Conservation (phyloP, 2,113 vertebrate species). For the Macrotus californicus region DNA sequence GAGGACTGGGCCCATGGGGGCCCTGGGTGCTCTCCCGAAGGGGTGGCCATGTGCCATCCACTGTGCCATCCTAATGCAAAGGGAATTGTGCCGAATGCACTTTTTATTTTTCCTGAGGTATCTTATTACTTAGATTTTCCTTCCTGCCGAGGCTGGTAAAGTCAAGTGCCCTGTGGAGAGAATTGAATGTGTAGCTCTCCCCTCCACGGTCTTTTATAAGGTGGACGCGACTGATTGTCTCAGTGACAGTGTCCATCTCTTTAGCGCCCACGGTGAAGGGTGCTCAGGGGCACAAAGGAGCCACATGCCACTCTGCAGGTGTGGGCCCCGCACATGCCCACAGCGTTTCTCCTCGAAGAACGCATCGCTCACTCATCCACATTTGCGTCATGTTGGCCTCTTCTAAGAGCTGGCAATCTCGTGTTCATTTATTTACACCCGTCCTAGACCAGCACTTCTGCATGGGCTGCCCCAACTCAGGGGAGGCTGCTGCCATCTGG, state of each 20-base stretch:
- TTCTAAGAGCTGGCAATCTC: not conserved
- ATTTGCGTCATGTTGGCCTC: fast-evolving
- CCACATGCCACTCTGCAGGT: fast-evolving
- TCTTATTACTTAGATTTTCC: not conserved
- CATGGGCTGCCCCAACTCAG: not conserved
- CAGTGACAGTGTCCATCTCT: not conserved
- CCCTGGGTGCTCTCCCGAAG: not conserved
- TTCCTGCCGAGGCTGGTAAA: conserved; percentile 31
- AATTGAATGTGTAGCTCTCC: not conserved
- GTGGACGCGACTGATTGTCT: not conserved
- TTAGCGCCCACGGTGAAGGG: not conserved
- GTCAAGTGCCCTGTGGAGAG: not conserved
- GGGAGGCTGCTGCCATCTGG: too few species aligned
- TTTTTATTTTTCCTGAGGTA: not conserved
- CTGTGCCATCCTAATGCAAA: not conserved
- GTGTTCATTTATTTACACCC: not conserved
- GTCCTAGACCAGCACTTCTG: not conserved
- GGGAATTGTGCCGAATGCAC: not conserved
- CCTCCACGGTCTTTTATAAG: not conserved
- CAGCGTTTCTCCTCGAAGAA: not conserved
- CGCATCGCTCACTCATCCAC: not conserved
- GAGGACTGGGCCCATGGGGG: not conserved
- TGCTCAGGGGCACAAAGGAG: not conserved
- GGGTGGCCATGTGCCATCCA: fast-evolving
- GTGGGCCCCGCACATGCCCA: fast-evolving